A percentile compares a stretch with the other conserved stretches of the same genome.
Evolutionary conservation across 2,113 vertebrate species (phyloP).

Genomic region (Nothoprocta perdicaria): DNA sequence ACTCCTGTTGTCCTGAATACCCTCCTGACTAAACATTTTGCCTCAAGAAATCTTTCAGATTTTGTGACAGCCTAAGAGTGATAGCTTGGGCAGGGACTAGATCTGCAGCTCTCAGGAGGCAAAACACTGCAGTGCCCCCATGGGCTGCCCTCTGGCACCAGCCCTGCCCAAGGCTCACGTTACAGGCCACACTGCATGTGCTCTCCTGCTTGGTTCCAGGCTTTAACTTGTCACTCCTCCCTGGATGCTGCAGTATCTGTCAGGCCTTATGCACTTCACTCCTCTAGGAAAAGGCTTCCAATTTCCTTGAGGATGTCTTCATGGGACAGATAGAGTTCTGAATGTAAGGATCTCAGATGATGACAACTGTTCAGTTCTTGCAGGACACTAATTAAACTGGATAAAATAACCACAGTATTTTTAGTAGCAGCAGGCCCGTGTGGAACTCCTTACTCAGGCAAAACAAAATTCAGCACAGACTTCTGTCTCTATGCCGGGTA

Average conservation of each 20-base stretch:
- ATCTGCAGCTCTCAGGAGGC: not conserved
- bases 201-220: not conserved
- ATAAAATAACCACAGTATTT: slow-evolving; percentile 44
- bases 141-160: not conserved
- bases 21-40: not conserved
- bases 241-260: not conserved
- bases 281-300: not conserved
- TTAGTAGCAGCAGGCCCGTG: slow-evolving; percentile 27
- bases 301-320: not conserved
- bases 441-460: slow-evolving; percentile 15
- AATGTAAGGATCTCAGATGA: not conserved
- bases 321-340: not conserved
- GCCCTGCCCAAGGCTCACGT: not conserved
- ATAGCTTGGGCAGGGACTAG: not conserved
- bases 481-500: not conserved
- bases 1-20: not conserved
- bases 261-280: not conserved
- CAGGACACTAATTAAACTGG: slow-evolving; percentile 14
- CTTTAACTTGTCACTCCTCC: not conserved
- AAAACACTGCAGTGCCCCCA: not conserved
- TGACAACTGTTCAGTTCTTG: slow-evolving; percentile 25
- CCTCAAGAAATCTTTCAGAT: not conserved
- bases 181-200: not conserved
- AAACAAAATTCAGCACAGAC: not conserved
- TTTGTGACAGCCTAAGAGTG: not conserved